Base-by-base conservation (phyloP, 2,888 invertebrate genomes). In the Monoplex corrugatus region DNA sequence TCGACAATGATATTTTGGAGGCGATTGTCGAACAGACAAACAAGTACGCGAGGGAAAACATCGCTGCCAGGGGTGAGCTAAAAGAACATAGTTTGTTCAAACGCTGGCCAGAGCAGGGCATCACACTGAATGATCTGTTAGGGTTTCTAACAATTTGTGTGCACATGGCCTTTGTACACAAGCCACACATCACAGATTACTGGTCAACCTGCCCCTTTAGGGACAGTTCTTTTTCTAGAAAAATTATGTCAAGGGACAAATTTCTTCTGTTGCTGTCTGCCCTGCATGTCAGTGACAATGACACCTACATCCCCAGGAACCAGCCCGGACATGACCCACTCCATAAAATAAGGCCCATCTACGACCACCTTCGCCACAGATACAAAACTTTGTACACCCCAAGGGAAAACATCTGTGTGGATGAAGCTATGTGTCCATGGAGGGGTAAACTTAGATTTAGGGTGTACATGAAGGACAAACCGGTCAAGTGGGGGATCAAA, bases 131-230 rank as follows among this genome's bases (percentile, higher is more conserved):
- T 1, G 50, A 83, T 28, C 13, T 83, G 1, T 19, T 45, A 6
- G 45, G 83, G 3, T 83, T 83, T 45, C 32, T 45, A 1, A 32
- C 45, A 28, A 50, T 83, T 23, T 83, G 44, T 44, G 83, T 83
- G 50, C 83, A 83, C 83, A 83, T 83, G 83, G 83, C 16, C 16
- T n/a, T 83, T 13, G 50, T 83, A 2, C 45, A 45, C 35, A 83
- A 83, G 35, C 50, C 83, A 6, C 10, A 16, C 2, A 32, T n/a
- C n/a, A n/a, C 38, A 28, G 83, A 45, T 28, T 83, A 83, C 28
- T 83, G 83, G 83, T 40, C 28, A 44, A 83, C 45, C 13, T 13
- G 16, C 45, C 32, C 83, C 8, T n/a, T 83, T 16, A n/a, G 28
- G 13, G 3, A 8, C 13, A 32, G 10, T 32, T 23, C 83, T 16